phyloP scores from a whole-genome alignment of 2,113 vertebrate species.

The Salminus brasiliensis region DNA sequence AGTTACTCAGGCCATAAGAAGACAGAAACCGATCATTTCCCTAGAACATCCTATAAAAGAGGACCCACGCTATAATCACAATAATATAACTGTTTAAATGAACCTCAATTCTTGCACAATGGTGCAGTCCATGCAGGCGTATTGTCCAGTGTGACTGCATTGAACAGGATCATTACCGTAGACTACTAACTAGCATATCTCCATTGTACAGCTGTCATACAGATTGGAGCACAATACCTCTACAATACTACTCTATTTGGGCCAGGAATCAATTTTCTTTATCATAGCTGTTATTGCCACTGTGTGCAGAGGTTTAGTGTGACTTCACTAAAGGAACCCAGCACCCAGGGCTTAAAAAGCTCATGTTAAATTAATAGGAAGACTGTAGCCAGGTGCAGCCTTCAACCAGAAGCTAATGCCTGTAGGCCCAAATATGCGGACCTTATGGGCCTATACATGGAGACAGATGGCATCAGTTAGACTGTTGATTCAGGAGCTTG shows the following conservation, averaged over 20 bases:
- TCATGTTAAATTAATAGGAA: conserved; percentile 22
- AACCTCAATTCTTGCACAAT: neutral
- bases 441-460: neutral
- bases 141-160: neutral
- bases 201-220: neutral
- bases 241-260: conserved; percentile 18
- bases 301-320: conserved; percentile 19
- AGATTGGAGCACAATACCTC: neutral
- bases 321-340: conserved; percentile 21
- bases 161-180: neutral
- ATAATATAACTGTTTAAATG: conserved; percentile 6
- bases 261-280: conserved; percentile 10
- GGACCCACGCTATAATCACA: neutral
- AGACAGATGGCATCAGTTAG: conserved; percentile 3
- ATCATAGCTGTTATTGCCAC: conserved; percentile 39
- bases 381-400: neutral
- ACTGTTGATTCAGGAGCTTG: conserved; percentile 18
- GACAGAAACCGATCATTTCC: neutral
- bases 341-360: conserved; percentile 36
- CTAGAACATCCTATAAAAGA: neutral
- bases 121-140: neutral
- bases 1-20: neutral
- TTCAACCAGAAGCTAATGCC: conserved; percentile 2
- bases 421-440: neutral
- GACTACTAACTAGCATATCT: neutral